Evolutionary conservation across 2,113 vertebrate species (phyloP).

Genomic region (Scartelaos histophorus): DNA sequence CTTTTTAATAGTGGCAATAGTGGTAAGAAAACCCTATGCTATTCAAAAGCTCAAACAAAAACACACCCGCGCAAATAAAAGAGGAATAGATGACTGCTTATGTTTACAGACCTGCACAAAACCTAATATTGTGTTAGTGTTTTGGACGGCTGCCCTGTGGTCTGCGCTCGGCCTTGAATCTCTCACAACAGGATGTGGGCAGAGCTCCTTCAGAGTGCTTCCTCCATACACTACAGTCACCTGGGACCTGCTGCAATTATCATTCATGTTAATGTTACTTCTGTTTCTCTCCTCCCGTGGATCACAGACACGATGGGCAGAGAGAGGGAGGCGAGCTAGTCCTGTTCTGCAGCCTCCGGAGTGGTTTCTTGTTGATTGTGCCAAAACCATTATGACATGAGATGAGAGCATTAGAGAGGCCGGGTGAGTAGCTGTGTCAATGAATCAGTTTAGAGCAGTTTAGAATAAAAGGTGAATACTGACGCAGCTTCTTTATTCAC

Average conservation of each 20-base stretch:
- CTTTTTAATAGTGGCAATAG: no score
- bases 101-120: no score
- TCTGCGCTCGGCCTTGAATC: conserved; percentile 68
- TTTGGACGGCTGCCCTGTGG: conserved; percentile 33
- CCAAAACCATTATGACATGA: conserved; percentile 3
- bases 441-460: neutral
- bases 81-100: no score
- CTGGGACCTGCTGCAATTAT: conserved; percentile 68
- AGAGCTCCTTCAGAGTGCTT: conserved; percentile 66
- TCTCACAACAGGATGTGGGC: conserved; percentile 72
- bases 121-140: no score
- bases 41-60: no score
- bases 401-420: neutral
- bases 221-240: conserved; percentile 63
- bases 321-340: conserved; percentile 26
- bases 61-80: no score
- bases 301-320: conserved; percentile 18
- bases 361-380: conserved; percentile 21
- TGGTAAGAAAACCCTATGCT: no score
- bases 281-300: conserved; percentile 42
- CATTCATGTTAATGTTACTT: conserved; percentile 65
- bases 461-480: no score
- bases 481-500: no score
- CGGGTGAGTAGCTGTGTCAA: neutral
- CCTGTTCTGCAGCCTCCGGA: conserved; percentile 23